A percentile compares a stretch with the other conserved stretches of the same genome.
phyloP scores from a whole-genome alignment of 2,888 invertebrate genomes.

The Sclerodermus sp. region DNA sequence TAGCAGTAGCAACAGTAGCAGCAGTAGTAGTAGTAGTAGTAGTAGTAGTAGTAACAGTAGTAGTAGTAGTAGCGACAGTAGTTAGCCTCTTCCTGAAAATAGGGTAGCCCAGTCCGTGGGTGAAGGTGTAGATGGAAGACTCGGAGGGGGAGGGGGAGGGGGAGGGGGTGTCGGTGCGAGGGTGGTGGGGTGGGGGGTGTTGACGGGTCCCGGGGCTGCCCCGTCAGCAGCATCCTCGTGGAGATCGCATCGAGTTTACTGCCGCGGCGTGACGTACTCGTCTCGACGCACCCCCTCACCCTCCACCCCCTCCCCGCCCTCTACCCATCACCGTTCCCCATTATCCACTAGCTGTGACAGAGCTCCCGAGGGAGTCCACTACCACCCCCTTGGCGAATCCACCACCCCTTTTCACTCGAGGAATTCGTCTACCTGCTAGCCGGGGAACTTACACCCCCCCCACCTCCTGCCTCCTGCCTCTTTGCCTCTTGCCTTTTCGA shows the following conservation, averaged over 20 bases:
- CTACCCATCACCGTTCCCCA: conserved; percentile 52
- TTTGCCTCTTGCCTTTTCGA: conserved; percentile 19
- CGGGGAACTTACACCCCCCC: conserved; percentile 12
- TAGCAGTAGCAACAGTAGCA: too few relatives aligned
- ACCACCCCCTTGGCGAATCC: conserved; percentile 6
- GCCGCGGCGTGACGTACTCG: conserved; percentile 56
- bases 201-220: conserved; percentile 56
- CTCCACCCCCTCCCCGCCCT: conserved; percentile 31
- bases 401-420: conserved; percentile 2
- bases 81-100: too few relatives aligned
- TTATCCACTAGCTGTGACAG: conserved; percentile 56
- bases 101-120: too few relatives aligned
- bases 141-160: conserved; percentile 24
- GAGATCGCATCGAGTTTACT: conserved; percentile 55
- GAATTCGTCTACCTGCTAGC: neutral
- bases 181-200: conserved; percentile 44
- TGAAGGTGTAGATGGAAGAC: too few relatives aligned
- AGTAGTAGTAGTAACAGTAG: too few relatives aligned
- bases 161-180: conserved; percentile 24
- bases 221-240: conserved; percentile 51
- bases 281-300: conserved; percentile 41
- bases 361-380: conserved; percentile 48
- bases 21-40: too few relatives aligned
- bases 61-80: too few relatives aligned
- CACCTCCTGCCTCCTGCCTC: conserved; percentile 1